Evolutionary conservation across 2,797 vertebrate genomes (phyloP), one percentile per base, ranked within the genome.

Genomic region (Schizopygopsis malacanthus): DNA sequence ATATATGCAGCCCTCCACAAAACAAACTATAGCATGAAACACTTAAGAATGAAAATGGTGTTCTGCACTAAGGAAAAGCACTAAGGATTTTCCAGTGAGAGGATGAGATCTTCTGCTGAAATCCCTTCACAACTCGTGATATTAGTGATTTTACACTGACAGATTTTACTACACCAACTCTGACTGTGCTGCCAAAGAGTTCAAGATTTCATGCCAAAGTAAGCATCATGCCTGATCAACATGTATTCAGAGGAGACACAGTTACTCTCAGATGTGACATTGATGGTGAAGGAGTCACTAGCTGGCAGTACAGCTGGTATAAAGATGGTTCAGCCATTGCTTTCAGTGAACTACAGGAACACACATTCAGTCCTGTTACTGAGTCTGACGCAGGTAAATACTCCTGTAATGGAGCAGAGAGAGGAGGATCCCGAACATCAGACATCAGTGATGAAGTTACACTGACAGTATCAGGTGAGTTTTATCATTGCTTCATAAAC

Each of bases 261-360:
- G 76, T 78, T 0, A 78, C 28, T 78, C 33, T 78, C 3, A 59
- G n/a, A 47, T 78, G 75, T 78, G 52, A 41, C 25, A 59, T 78
- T 5, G 0, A 59, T n/a, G 13, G 4, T 73, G 43, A 2, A 47
- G 43, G 50, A 76, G 15, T 52, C 25, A 33, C 73, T 50, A 25
- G 41, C 69, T 45, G 69, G 69, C 11, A 12, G 20, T 47, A 73
- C 71, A 16, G 0, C 71, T 73, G 71, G 71, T 73, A 73, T 47
- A 73, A 73, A 43, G 4, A 6, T 0, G 11, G 2, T 41, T 71
- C 10, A 71, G 1, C 0, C 0, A 3, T 0, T n/a, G 39, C 0
- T 41, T 71, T 43, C 69, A 22, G 39, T 43, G 9, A n/a, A n/a
- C 0, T 5, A 43, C 69, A 71, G 39, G 39, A 71, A 71, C 39